Evolutionary conservation across 1,140 invertebrate species (phyloP).

Genomic region (Mya arenaria): DNA sequence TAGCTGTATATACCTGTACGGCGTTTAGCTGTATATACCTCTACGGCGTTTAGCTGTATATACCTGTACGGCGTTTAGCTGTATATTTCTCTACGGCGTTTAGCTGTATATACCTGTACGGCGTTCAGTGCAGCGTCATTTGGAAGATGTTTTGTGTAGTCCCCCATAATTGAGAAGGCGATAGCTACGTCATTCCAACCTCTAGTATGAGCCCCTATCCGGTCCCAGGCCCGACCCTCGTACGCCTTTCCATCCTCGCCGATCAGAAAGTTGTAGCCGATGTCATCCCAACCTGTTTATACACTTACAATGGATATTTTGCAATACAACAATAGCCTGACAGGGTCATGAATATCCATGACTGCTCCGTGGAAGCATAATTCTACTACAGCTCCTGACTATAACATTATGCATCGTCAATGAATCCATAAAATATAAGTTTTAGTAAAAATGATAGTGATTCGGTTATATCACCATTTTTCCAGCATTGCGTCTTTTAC

Average conservation of each 20-base stretch:
- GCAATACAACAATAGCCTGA: background rate
- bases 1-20: too few species aligned
- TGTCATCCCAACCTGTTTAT: slow-evolving; percentile 62
- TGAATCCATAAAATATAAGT: background rate
- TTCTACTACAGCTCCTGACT: background rate
- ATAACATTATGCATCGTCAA: background rate
- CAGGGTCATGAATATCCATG: background rate
- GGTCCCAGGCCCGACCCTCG: slow-evolving; percentile 61
- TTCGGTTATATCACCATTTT: background rate
- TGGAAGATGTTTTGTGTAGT: slow-evolving; percentile 62
- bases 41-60: too few species aligned
- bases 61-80: too few species aligned
- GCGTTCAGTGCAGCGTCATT: slow-evolving; percentile 59
- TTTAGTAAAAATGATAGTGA: background rate
- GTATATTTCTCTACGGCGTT: too few species aligned
- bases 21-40: too few species aligned
- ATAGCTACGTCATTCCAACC: slow-evolving; percentile 76
- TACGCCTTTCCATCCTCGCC: slow-evolving; percentile 61
- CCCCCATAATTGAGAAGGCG: slow-evolving; percentile 89
- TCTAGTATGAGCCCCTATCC: slow-evolving; percentile 54
- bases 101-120: too few species aligned
- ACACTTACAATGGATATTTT: background rate
- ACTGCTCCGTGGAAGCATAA: background rate
- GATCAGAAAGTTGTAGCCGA: slow-evolving; percentile 67
- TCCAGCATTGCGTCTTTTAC: too few species aligned